These are phyloP conservation scores for Cichladusa arquata DNA, from an alignment of 2,113 vertebrate genomes.

Conservation along the genomic window DNA sequence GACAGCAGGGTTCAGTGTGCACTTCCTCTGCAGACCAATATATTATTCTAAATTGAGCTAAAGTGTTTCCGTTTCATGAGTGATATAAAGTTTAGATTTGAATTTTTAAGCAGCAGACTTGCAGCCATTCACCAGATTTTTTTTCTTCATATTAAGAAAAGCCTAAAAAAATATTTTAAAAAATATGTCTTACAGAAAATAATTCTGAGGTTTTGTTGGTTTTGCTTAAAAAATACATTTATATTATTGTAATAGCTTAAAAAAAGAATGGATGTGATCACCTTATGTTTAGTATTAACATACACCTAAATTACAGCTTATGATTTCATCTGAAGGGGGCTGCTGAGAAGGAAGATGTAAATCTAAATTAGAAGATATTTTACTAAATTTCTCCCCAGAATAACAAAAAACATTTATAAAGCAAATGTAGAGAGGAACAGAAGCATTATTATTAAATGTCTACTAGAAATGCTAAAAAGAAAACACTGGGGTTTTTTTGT, in stretches of 20 bases:
- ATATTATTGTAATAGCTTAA: not conserved
- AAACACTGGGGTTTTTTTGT: not conserved
- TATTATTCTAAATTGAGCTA: slow-evolving; percentile 78
- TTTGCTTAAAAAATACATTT: not conserved
- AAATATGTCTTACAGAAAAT: not conserved
- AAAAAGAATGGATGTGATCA: not conserved
- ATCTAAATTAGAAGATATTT: not conserved
- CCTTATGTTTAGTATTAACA: not conserved
- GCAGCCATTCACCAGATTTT: not conserved
- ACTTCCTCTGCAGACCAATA: slow-evolving; percentile 78
- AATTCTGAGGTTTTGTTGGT: not conserved
- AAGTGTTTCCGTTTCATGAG: slow-evolving; percentile 75
- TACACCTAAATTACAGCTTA: not conserved
- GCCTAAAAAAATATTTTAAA: not conserved
- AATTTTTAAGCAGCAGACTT: slow-evolving; percentile 35
- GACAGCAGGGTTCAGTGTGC: slow-evolving; percentile 69
- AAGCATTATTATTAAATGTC: not conserved
- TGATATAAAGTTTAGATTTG: slow-evolving; percentile 67
- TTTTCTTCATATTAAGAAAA: not conserved
- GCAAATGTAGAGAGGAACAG: not conserved
- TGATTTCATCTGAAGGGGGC: not conserved
- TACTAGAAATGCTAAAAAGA: not conserved
- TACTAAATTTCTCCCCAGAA: not conserved
- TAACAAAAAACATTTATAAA: not conserved
- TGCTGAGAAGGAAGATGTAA: not conserved